Percentiles rank a stretch among this genome's conserved stretches.
phyloP scores from a whole-genome alignment of 1,140 invertebrate species.

The Aradophagus sp. region DNA sequence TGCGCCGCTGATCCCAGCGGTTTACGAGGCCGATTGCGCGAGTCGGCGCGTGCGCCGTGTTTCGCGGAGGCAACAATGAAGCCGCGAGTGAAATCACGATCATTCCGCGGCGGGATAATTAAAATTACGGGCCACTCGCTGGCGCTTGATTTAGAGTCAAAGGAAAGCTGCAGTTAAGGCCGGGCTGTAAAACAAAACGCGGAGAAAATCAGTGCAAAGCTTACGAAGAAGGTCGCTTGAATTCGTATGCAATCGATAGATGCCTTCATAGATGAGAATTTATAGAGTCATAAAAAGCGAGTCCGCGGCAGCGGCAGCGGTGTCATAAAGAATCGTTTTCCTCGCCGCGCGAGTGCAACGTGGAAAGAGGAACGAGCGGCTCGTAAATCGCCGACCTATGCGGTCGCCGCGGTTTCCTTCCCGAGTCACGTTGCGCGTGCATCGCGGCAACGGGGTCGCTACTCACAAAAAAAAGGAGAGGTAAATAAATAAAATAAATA shows the following conservation, averaged over 20 bases:
- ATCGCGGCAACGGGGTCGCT: conserved; percentile 40
- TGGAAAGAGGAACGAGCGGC: conserved; percentile 52
- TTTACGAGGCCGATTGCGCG: too few relatives aligned
- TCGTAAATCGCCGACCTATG: conserved; percentile 69
- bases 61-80: conserved; percentile 43
- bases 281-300: conserved; percentile 67
- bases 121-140: conserved; percentile 31
- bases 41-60: too few relatives aligned
- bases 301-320: conserved; percentile 47
- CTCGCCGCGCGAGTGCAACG: conserved; percentile 31
- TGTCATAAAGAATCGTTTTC: conserved; percentile 57
- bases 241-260: conserved; percentile 62
- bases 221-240: conserved; percentile 42
- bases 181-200: conserved; percentile 48
- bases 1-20: too few relatives aligned
- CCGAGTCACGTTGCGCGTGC: conserved; percentile 57
- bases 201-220: conserved; percentile 49
- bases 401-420: conserved; percentile 66
- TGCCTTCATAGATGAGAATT: conserved; percentile 68
- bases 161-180: conserved; percentile 44
- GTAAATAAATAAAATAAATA: too few relatives aligned
- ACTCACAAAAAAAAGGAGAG: too few relatives aligned
- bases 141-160: conserved; percentile 47
- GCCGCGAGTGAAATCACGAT: conserved; percentile 37
- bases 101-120: conserved; percentile 34